phyloP scores from a whole-genome alignment of 2,113 vertebrate species.

The Gavialis gangeticus region DNA sequence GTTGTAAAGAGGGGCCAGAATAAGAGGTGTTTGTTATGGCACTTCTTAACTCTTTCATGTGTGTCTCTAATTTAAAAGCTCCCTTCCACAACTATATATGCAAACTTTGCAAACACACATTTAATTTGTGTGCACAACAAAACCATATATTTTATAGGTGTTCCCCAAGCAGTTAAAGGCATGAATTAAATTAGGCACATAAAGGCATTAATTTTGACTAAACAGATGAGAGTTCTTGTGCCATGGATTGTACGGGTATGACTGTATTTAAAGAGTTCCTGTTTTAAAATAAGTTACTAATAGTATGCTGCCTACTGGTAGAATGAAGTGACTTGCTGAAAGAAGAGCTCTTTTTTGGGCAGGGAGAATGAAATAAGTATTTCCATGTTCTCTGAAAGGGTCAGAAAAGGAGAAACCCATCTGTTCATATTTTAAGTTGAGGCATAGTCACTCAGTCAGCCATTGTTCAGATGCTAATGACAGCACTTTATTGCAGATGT shows the following conservation, averaged over 20 bases:
- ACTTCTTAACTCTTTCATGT: background rate
- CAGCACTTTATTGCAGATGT: slow-evolving; percentile 48
- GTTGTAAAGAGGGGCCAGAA: too few species aligned
- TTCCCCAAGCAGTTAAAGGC: too few species aligned
- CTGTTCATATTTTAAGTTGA: background rate
- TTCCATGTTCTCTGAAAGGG: background rate
- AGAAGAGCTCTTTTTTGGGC: background rate
- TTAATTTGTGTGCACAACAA: background rate
- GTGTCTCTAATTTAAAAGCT: background rate
- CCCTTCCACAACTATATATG: background rate
- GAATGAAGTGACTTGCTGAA: background rate
- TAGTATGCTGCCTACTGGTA: background rate
- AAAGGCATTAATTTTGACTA: background rate
- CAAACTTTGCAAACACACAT: background rate
- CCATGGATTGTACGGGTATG: background rate
- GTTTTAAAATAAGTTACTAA: background rate
- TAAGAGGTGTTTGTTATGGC: too few species aligned
- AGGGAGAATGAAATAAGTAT: background rate
- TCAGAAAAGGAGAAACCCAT: slow-evolving; percentile 21
- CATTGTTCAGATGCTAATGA: slow-evolving; percentile 37
- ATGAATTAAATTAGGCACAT: background rate
- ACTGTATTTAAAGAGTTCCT: background rate
- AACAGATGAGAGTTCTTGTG: background rate
- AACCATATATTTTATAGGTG: too few species aligned
- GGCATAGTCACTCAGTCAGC: background rate